Conservation (phyloP, 2,797 vertebrate species). For the Alcedo atthis region DNA sequence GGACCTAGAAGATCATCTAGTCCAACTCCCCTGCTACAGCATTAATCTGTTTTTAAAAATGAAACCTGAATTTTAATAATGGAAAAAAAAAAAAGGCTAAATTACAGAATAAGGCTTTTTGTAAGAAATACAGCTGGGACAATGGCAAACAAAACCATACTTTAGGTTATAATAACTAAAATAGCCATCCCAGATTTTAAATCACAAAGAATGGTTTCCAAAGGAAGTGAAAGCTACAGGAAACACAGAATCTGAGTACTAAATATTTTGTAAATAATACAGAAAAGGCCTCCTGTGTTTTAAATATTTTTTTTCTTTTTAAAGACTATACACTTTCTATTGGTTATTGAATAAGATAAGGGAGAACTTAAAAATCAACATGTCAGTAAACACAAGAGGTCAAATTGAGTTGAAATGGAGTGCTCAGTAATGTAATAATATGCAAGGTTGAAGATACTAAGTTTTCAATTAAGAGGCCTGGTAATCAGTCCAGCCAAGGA, state of each 20-base stretch:
- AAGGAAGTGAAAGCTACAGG: not conserved
- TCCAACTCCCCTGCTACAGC: too few relatives aligned
- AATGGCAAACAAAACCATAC: not conserved
- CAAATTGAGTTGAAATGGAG: not conserved
- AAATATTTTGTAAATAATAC: not conserved
- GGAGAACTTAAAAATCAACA: not conserved
- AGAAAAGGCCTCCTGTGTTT: not conserved
- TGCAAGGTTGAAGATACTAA: not conserved
- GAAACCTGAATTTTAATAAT: not conserved
- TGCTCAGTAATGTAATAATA: not conserved
- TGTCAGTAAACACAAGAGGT: not conserved
- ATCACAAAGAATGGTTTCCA: not conserved
- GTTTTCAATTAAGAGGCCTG: slow-evolving; percentile 2
- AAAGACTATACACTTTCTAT: not conserved
- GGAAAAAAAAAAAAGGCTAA: not conserved
- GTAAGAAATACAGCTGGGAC: not conserved
- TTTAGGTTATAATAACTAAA: not conserved
- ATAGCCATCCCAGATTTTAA: not conserved
- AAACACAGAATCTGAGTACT: not conserved
- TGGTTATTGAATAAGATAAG: not conserved
- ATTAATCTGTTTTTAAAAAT: not conserved
- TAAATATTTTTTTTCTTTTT: not conserved
- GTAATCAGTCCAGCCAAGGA: not conserved
- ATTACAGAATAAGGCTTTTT: not conserved
- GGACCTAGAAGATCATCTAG: too few relatives aligned